phyloP scores from a whole-genome alignment of 2,113 vertebrate species.

The Cinclus mexicanus region DNA sequence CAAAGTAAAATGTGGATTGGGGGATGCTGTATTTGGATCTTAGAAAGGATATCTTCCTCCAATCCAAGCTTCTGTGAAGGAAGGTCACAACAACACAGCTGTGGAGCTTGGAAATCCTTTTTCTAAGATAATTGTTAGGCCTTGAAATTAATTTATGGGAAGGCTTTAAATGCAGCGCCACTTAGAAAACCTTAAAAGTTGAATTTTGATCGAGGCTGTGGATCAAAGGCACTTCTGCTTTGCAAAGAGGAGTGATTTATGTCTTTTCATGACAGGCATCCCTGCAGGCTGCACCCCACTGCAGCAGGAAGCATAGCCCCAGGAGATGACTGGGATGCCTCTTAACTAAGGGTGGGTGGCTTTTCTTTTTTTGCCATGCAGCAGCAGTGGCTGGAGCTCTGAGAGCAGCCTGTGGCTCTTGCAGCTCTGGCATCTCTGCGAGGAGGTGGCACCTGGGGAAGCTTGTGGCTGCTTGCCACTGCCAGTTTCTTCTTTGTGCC shows the following conservation, averaged over 20 bases:
- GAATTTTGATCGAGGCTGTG: neutral
- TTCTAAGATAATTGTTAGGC: neutral
- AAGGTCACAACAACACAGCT: neutral
- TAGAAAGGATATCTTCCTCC: neutral
- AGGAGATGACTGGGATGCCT: neutral
- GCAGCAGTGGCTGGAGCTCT: neutral
- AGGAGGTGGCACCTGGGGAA: neutral
- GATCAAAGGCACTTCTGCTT: conserved; percentile 15
- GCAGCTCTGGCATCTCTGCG: rapidly evolving
- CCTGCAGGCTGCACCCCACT: neutral
- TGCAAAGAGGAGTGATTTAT: neutral
- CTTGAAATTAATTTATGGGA: neutral
- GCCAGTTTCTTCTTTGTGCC: neutral
- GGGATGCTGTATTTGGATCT: neutral
- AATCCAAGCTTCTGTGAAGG: neutral
- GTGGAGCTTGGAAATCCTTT: neutral
- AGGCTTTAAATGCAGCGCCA: neutral
- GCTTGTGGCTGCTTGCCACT: neutral
- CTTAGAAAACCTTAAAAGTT: neutral
- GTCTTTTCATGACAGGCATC: neutral
- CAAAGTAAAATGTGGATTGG: neutral
- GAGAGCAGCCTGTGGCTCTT: rapidly evolving
- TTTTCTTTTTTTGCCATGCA: neutral
- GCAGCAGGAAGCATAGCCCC: neutral
- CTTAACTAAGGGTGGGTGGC: neutral